Conservation (phyloP, 2,797 vertebrate species). For the Rhinichthys osculus region DNA sequence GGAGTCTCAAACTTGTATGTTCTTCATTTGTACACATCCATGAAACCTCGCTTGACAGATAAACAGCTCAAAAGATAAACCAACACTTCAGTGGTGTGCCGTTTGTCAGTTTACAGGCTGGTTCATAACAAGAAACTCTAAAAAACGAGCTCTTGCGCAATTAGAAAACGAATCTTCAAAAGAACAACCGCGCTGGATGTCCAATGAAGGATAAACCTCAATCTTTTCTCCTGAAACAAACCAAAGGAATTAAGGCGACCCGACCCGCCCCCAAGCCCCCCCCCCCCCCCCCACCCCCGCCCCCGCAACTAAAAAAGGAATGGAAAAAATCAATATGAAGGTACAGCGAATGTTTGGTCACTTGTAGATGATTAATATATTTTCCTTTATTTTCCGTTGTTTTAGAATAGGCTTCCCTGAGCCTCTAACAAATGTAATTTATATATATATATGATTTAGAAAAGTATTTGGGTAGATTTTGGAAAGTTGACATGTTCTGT, state of each 20-base stretch:
- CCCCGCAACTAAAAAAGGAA: background rate
- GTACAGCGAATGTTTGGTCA: background rate
- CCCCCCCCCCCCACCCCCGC: no score
- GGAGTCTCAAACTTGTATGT: background rate
- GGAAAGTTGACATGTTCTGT: background rate
- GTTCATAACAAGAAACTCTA: no score
- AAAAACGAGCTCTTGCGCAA: conserved; percentile 27
- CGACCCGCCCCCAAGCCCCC: no score
- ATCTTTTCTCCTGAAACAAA: conserved; percentile 36
- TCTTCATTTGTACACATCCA: conserved; percentile 45
- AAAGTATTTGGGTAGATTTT: background rate
- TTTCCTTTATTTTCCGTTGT: background rate
- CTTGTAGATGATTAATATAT: conserved; percentile 10
- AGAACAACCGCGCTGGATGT: conserved; percentile 1
- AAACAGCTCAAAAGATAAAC: conserved; percentile 18
- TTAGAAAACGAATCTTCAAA: conserved; percentile 30
- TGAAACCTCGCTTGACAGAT: conserved; percentile 30
- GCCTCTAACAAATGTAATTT: background rate
- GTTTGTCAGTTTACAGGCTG: background rate
- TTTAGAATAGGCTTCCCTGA: background rate
- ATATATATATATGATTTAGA: background rate
- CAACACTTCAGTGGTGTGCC: background rate
- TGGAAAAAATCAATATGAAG: background rate
- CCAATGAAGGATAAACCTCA: conserved; percentile 36
- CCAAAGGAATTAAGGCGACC: conserved; percentile 90